Base-by-base conservation (phyloP, 2,113 vertebrate species). In the Chauna torquata region DNA sequence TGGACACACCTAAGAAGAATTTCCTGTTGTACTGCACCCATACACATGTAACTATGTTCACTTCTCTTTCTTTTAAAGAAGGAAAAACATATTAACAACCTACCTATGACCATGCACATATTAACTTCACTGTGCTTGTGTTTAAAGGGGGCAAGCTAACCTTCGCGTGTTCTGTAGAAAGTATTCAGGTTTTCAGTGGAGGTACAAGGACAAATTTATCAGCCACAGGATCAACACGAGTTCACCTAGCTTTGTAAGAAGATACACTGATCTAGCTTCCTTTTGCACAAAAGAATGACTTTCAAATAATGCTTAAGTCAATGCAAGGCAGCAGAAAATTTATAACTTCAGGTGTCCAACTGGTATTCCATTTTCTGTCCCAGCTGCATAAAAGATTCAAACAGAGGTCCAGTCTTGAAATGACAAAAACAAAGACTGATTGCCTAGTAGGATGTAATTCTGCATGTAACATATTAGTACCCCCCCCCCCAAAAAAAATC, bases 391-490 rank as follows among this genome's bases (percentile, higher is more conserved):
- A 47, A 79, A 68, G 11, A 38, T 25, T 61, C 50, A 89, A 32
- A 32, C 7, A 24, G 16, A 59, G 40, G 49, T 50, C 36, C 49
- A 78, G 36, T 30, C 30, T 69, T 79, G 74, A 4, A 34, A 5
- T 4, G 13, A 54, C 5, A 5, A 58, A 81, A 1, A 1, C 3
- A 52, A 88, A 81, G 36, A 11, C 12, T 25, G n/a, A 27, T 18
- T 12, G 16, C 16, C 69, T 9, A 70, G 40, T 5, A 40, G 23
- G 27, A 77, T 65, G 8, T 40, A 47, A 5, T 72, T 59, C 32
- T 27, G 20, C 8, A 5, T 3, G 6, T 65, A 19, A 4, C 18
- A 7, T 8, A 16, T 2, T 12, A 64, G 47, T 11, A 55, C 0
- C 10, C 25, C 1, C n/a, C n/a, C n/a, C n/a, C n/a, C n/a, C n/a